Conservation (phyloP, 2,888 invertebrate species). For the Epicampocera succincta region DNA sequence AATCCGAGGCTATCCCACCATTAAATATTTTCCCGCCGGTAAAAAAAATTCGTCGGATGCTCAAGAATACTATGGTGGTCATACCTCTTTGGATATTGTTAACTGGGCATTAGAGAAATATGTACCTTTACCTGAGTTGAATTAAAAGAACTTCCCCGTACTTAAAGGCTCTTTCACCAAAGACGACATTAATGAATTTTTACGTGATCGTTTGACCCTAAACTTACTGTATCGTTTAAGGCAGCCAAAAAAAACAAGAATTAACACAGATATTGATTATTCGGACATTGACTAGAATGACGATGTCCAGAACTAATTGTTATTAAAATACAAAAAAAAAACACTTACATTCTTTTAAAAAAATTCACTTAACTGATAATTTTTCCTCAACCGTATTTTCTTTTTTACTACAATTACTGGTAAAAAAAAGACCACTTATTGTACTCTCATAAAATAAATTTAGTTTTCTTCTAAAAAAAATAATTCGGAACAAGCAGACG, state of each 20-base stretch:
- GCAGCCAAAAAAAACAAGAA: conserved; percentile 90
- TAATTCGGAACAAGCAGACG: too few species aligned
- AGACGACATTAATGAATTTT: conserved; percentile 97
- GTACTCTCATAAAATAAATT: too few species aligned
- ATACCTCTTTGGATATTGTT: conserved; percentile 94
- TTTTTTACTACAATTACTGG: neutral
- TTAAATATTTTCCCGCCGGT: conserved; percentile 94
- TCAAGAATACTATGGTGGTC: conserved; percentile 95
- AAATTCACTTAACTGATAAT: conserved; percentile 27
- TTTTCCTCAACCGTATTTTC: neutral
- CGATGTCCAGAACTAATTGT: conserved; percentile 81
- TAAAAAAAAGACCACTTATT: neutral
- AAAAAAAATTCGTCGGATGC: conserved; percentile 87
- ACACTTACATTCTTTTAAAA: neutral
- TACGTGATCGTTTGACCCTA: conserved; percentile 96
- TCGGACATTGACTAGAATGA: conserved; percentile 93
- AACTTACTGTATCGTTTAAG: conserved; percentile 93
- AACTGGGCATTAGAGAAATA: conserved; percentile 93
- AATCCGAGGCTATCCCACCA: conserved; percentile 97
- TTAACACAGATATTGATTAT: conserved; percentile 90
- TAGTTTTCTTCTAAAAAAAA: too few species aligned
- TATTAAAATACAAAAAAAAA: conserved; percentile 63
- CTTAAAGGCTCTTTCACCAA: conserved; percentile 96
- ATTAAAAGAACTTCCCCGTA: conserved; percentile 98
- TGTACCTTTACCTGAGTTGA: conserved; percentile 94